Evolutionary conservation across 2,113 vertebrate species (phyloP), one percentile per base, ranked within the genome.

Genomic region (Choloepus hoffmanni): DNA sequence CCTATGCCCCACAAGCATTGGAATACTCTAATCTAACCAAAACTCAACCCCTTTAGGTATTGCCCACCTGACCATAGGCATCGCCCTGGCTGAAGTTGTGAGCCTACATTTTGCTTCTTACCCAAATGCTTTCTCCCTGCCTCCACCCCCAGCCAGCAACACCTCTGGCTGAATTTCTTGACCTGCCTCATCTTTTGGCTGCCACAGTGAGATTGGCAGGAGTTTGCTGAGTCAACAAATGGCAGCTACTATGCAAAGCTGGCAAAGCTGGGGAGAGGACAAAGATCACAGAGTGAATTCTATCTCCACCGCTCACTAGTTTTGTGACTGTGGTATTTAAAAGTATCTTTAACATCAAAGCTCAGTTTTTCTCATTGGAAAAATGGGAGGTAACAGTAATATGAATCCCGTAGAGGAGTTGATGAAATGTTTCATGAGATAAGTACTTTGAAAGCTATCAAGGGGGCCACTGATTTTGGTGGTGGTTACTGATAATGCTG

Each of bases 51-150:
- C 93, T 72, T 14, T 0, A 7, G 60, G 40, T 40, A 18, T 19
- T 26, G 53, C 40, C 58, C 15, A 2, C 53, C 0, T 3, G 0
- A 0, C 6, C 0, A 0, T 55, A 36, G 33, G 45, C 72, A 18
- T n/a, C 36, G 23, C 1, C 0, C 4, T 19, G 13, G 10, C 67
- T 18, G 0, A 36, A 45, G 13, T 45, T 45, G 43, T 7, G 7
- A 45, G 43, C 45, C 26, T 63, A 40, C 5, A 14, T 30, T 70
- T 50, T 4, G 2, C 28, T 73, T 63, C 26, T 16, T 2, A 7
- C 26, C 18, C 19, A 78, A 55, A 18, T 0, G 0, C 23, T 26
- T 45, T 84, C 43, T 50, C 33, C 36, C 68, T 21, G 23, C 43
- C 65, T 48, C 24, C 11, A 60, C 24, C 43, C 36, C 60, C 55